Base-by-base conservation (phyloP, 2,888 invertebrate genomes). In the Deroplatys truncata region DNA sequence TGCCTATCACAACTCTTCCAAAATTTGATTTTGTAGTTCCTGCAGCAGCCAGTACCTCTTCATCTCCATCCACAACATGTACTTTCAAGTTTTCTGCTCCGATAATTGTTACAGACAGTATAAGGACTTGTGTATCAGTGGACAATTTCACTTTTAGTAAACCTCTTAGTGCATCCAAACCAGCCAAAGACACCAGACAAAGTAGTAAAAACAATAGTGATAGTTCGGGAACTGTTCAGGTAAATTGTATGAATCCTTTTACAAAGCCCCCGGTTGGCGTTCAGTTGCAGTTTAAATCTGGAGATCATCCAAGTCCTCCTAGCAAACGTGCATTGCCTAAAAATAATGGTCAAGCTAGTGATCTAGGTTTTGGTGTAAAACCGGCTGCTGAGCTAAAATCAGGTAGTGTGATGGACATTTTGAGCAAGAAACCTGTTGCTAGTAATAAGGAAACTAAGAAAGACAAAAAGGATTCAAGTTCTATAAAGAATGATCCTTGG, bases 1-100 rank as follows among this genome's bases (percentile, higher is more conserved):
- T 95, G 90, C 95, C 95, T 28, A 94, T 95, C 88, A 93, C 94
- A n/a, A 94, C 94, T 88, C 93, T 95, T 92, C 95, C 95, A 3
- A 94, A 93, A 91, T 95, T 96, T 91, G 94, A 95, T 91, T 94
- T 95, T 90, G 88, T 90, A 29, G 92, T 92, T 72, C 91, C 92
- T 86, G 92, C 92, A 88, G 85, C 91, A 56, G 90, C 88, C 4
- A 72, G 56, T 28, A 90, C 90, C 83, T 72, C 56, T 72, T 72
- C 56, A 72, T 72, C 56, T 72, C 8, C 82, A 25, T 31, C 88
- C 28, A 82, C 85, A 16, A 84, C n/a, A 20, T 28, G 83, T 82
- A 90, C 89, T 88, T 94, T 93, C 91, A 93, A 92, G 90, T 95
- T 95, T 92, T 93, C 94, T 28, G 93, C 94, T 90, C 95, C 96